Conservation (phyloP, 1,140 invertebrate genomes). For the Cylas formicarius region DNA sequence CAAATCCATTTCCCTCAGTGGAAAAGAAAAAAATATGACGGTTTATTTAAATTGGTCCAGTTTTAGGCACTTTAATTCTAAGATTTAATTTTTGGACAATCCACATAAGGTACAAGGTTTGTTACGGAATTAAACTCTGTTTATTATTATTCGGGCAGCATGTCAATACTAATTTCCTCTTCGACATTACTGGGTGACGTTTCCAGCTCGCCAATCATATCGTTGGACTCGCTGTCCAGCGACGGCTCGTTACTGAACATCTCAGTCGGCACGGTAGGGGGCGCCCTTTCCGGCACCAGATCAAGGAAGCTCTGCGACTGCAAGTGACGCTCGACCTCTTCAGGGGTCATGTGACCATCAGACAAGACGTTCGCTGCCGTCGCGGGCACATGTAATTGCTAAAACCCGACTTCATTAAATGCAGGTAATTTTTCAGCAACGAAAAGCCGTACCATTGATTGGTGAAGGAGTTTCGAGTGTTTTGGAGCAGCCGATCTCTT, state of each 20-base stretch:
- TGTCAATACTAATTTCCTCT: conserved; percentile 60
- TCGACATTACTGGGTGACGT: conserved; percentile 66
- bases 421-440: too few species aligned
- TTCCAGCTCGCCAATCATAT: conserved; percentile 61
- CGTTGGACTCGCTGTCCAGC: conserved; percentile 74
- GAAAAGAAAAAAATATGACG: too few species aligned
- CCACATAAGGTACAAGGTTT: too few species aligned
- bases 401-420: conserved; percentile 6
- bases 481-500: too few species aligned
- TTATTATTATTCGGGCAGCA: conserved; percentile 44
- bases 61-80: too few species aligned
- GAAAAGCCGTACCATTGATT: too few species aligned
- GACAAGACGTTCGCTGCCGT: conserved; percentile 43
- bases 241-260: conserved; percentile 90
- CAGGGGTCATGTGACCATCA: conserved; percentile 81
- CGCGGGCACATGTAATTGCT: conserved; percentile 39
- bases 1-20: too few species aligned
- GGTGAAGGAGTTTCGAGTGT: too few species aligned
- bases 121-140: too few species aligned
- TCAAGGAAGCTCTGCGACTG: conserved; percentile 79
- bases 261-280: conserved; percentile 80
- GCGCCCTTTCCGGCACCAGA: conserved; percentile 74
- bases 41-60: too few species aligned
- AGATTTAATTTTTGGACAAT: too few species aligned
- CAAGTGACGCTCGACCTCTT: conserved; percentile 83